A percentile compares a stretch with the other conserved stretches of the same genome.
These are phyloP conservation scores for Numenius arquata DNA, from an alignment of 2,113 vertebrate genomes.

Conservation along the genomic window DNA sequence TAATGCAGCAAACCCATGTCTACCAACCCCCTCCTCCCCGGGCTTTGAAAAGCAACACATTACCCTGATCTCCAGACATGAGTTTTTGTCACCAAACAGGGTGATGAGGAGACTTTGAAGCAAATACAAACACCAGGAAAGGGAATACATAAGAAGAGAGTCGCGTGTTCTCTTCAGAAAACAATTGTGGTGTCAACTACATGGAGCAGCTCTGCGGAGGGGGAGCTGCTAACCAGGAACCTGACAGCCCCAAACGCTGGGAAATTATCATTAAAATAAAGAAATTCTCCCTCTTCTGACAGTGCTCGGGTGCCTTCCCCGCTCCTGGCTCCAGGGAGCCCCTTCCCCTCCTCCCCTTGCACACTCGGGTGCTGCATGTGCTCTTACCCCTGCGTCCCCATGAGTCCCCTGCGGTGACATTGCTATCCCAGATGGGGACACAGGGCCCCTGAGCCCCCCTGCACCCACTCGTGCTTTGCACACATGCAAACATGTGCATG, in stretches of 20 bases:
- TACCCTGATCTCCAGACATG: slow-evolving; percentile 67
- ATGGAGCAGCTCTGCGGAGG: background rate
- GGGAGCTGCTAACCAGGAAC: slow-evolving; percentile 24
- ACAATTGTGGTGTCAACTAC: slow-evolving; percentile 51
- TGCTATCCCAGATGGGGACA: accelerated
- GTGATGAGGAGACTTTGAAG: slow-evolving; percentile 69
- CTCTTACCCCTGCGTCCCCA: accelerated
- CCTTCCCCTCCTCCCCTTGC: background rate
- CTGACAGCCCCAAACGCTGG: background rate
- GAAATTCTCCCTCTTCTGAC: background rate
- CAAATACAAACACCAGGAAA: slow-evolving; percentile 56
- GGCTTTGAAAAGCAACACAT: slow-evolving; percentile 67
- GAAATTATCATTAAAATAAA: slow-evolving; percentile 14
- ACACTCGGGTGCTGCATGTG: background rate
- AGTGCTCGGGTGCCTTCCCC: accelerated
- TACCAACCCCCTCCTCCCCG: slow-evolving; percentile 18
- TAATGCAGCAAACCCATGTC: slow-evolving; percentile 41
- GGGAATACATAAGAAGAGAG: slow-evolving; percentile 66
- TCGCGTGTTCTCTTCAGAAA: slow-evolving; percentile 63
- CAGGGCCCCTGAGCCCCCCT: background rate
- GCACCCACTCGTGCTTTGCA: background rate
- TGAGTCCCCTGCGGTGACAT: accelerated
- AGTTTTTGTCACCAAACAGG: slow-evolving; percentile 70
- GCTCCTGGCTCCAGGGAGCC: background rate
- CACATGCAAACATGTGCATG: accelerated